These are phyloP conservation scores for Rhadinocentrus ornatus DNA, from an alignment of 2,797 vertebrate species.

Conservation along the genomic window DNA sequence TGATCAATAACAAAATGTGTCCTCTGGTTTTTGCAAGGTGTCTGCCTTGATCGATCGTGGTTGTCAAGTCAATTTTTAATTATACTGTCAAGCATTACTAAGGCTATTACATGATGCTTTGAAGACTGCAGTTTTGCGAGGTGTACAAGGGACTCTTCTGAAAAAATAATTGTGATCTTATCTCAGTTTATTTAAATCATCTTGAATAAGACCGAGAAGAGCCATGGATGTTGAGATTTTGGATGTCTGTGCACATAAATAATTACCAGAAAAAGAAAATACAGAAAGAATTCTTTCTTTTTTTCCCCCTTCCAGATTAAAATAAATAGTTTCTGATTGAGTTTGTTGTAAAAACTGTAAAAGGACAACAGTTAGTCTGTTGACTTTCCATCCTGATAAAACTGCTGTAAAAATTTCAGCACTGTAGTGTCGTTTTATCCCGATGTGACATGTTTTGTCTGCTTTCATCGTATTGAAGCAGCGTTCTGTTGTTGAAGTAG, in stretches of 20 bases:
- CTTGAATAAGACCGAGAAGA: conserved; percentile 9
- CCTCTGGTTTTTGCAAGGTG: conserved; percentile 8
- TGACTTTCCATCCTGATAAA: conserved; percentile 21
- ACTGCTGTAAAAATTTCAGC: conserved; percentile 11
- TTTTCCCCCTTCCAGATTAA: conserved; percentile 6
- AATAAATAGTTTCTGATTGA: conserved; percentile 10
- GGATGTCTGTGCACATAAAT: background rate
- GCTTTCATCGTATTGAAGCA: conserved; percentile 15
- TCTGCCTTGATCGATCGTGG: conserved; percentile 33
- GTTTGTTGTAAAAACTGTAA: conserved; percentile 26
- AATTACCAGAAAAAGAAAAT: background rate
- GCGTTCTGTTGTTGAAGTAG: conserved; percentile 29
- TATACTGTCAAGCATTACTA: conserved; percentile 30
- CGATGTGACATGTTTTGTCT: conserved; percentile 15
- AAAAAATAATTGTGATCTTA: conserved; percentile 80
- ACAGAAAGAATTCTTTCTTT: background rate
- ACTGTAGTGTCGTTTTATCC: conserved; percentile 5
- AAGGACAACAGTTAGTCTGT: background rate
- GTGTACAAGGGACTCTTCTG: conserved; percentile 70
- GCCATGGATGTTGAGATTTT: background rate
- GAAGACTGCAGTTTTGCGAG: conserved; percentile 59
- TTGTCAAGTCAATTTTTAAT: conserved; percentile 22
- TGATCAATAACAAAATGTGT: background rate
- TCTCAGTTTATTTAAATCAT: conserved; percentile 44
- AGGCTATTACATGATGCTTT: conserved; percentile 39